Evolutionary conservation across 1,140 invertebrate species (phyloP).

Genomic region (Drosophila repleta): DNA sequence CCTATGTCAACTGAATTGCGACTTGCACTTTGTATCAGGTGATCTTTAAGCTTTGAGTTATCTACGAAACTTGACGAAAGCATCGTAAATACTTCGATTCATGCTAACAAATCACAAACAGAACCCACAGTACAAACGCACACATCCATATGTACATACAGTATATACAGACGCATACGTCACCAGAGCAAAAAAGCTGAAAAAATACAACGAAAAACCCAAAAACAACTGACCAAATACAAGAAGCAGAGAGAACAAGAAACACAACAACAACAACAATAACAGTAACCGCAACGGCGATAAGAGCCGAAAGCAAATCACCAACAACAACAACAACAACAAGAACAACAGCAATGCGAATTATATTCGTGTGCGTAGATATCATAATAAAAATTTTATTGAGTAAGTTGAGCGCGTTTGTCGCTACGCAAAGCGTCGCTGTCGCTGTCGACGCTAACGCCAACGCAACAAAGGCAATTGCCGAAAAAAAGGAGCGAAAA

Average conservation of each 20-base stretch:
- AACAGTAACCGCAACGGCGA: constrained; percentile 13
- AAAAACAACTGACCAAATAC: constrained; percentile 41
- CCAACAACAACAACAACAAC: neutral
- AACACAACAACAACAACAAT: neutral
- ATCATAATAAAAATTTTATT: constrained; percentile 84
- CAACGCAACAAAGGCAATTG: constrained; percentile 52
- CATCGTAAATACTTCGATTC: constrained; percentile 13
- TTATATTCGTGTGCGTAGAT: constrained; percentile 66
- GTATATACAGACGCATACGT: constrained; percentile 23
- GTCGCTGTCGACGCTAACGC: constrained; percentile 22
- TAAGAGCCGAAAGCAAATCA: constrained; percentile 46
- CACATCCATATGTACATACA: neutral
- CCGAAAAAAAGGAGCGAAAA: constrained; percentile 47
- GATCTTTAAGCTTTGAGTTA: constrained; percentile 23
- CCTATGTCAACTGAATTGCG: constrained; percentile 16
- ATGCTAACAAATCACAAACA: constrained; percentile 33
- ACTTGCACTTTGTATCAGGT: constrained; percentile 28
- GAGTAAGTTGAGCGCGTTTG: constrained; percentile 77
- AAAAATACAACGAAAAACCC: constrained; percentile 15
- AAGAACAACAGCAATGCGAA: constrained; percentile 27
- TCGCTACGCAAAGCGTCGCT: constrained; percentile 11
- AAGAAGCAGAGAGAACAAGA: constrained; percentile 7
- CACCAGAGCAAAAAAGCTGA: constrained; percentile 26
- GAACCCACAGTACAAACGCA: neutral
- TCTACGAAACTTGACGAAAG: neutral